Conservation (phyloP, 1,140 invertebrate species). For the Euglossa dilemma region DNA sequence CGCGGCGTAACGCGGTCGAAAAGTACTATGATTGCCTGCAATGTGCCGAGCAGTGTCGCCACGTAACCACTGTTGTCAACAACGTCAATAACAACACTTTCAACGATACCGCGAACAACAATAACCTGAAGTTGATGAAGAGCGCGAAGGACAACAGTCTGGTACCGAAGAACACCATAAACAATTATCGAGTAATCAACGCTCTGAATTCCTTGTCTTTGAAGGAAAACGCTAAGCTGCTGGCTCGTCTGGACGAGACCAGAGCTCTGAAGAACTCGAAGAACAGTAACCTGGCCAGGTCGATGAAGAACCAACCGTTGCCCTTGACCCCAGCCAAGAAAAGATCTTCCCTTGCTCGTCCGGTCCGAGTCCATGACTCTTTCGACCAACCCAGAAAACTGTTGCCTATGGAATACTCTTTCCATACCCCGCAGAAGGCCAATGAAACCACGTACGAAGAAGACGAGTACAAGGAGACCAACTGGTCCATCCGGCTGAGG, state of each 20-base stretch:
- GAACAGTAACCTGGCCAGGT: slow-evolving; percentile 42
- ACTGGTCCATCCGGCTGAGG: slow-evolving; percentile 76
- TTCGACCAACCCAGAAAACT: slow-evolving; percentile 69
- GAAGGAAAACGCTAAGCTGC: slow-evolving; percentile 9
- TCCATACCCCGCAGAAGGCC: slow-evolving; percentile 43
- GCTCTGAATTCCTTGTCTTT: slow-evolving; percentile 22
- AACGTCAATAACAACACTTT: slow-evolving; percentile 49
- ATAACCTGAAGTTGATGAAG: slow-evolving; percentile 15
- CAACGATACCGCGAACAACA: slow-evolving; percentile 51
- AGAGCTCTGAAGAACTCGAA: slow-evolving; percentile 53
- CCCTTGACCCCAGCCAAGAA: slow-evolving; percentile 72
- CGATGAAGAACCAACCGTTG: slow-evolving; percentile 45
- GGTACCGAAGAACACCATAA: slow-evolving; percentile 26
- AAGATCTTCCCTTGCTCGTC: slow-evolving; percentile 76
- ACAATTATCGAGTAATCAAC: slow-evolving; percentile 29
- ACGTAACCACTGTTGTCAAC: slow-evolving; percentile 73
- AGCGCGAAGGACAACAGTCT: slow-evolving; percentile 27
- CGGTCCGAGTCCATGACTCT: slow-evolving; percentile 77
- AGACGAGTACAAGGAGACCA: slow-evolving; percentile 62
- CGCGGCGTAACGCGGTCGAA: slow-evolving; percentile 72
- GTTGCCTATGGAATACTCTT: slow-evolving; percentile 40
- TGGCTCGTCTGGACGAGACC: slow-evolving; percentile 26
- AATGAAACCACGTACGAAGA: slow-evolving; percentile 59
- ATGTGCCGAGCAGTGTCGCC: slow-evolving; percentile 79
- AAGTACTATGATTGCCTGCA: slow-evolving; percentile 82